Conservation (phyloP, 2,113 vertebrate species). For the Morone chrysops region DNA sequence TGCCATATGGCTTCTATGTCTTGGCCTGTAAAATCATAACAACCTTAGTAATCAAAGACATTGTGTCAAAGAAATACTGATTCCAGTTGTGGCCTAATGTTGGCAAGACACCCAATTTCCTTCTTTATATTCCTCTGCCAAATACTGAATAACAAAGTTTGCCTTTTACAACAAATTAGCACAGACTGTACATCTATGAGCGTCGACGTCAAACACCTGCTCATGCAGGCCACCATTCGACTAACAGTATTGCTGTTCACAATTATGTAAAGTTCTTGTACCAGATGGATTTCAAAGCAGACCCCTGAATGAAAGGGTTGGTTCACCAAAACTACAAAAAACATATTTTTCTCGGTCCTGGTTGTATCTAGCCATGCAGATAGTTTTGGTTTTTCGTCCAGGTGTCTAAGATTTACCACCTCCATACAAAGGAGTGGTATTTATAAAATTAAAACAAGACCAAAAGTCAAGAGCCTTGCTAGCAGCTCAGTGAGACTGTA, state of each 20-base stretch:
- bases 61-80: constrained; percentile 67
- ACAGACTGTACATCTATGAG: constrained; percentile 42
- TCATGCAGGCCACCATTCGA: constrained; percentile 34
- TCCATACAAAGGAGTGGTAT: neutral
- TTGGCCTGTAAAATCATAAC: constrained; percentile 74
- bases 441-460: neutral
- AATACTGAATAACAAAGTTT: constrained; percentile 46
- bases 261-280: constrained; percentile 27
- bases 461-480: neutral
- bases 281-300: constrained; percentile 16
- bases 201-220: constrained; percentile 68
- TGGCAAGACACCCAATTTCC: constrained; percentile 53
- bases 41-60: constrained; percentile 75
- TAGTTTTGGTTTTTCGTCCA: constrained; percentile 13
- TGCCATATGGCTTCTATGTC: constrained; percentile 66
- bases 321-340: constrained; percentile 9
- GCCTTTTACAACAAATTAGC: constrained; percentile 63
- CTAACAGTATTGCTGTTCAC: constrained; percentile 38
- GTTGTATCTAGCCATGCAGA: constrained; percentile 3
- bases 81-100: constrained; percentile 68
- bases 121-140: constrained; percentile 59
- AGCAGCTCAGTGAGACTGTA: neutral
- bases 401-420: neutral
- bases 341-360: neutral
- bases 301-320: neutral